Conservation (phyloP, 2,888 invertebrate species). For the Caenorhabditis sulstoni region DNA sequence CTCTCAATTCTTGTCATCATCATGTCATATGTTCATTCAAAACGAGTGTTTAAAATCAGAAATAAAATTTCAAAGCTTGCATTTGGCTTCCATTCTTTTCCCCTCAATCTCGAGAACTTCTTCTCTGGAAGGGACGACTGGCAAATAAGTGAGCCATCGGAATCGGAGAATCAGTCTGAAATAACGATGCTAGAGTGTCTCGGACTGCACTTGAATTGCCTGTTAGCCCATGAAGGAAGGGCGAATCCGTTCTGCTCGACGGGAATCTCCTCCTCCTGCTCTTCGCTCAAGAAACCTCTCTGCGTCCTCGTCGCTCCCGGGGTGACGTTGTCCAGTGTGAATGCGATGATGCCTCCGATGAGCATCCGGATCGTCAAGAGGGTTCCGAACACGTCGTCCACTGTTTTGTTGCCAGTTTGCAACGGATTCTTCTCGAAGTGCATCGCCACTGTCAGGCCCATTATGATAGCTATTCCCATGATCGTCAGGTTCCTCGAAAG, state of each 20-base stretch:
- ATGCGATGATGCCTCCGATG: conserved; percentile 82
- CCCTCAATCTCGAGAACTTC: conserved; percentile 41
- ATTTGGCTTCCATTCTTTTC: conserved; percentile 25
- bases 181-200: neutral
- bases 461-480: conserved; percentile 70
- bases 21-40: neutral
- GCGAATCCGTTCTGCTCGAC: conserved; percentile 45
- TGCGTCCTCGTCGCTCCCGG: conserved; percentile 71
- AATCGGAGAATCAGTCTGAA: conserved; percentile 36
- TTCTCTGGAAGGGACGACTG: conserved; percentile 34
- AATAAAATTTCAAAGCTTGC: conserved; percentile 20
- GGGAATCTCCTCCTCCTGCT: conserved; percentile 24
- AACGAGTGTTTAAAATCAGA: neutral
- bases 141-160: conserved; percentile 32
- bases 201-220: neutral
- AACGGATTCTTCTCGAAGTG: conserved; percentile 66
- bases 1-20: too few species aligned
- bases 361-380: conserved; percentile 78
- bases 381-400: conserved; percentile 73
- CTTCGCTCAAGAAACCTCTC: conserved; percentile 64
- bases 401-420: conserved; percentile 50
- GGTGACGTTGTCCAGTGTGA: conserved; percentile 80
- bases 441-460: conserved; percentile 68
- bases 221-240: conserved; percentile 30
- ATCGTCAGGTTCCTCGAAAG: conserved; percentile 70